These are phyloP conservation scores for Oasisia sp. DNA, from an alignment of 2,888 invertebrate species.

Conservation along the genomic window DNA sequence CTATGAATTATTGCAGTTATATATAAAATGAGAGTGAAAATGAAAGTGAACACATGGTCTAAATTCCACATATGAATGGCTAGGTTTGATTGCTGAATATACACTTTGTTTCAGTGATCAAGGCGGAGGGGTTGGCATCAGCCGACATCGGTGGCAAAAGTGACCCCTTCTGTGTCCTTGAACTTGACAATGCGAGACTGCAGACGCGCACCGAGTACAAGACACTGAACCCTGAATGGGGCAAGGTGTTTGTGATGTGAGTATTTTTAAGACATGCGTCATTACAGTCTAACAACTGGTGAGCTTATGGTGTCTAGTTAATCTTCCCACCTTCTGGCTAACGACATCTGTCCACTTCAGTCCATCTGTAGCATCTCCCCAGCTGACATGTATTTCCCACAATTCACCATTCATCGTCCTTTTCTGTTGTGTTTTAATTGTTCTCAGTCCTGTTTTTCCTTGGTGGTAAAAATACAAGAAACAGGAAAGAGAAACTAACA, in stretches of 20 bases:
- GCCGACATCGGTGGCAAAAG: slow-evolving; percentile 98
- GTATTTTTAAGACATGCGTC: slow-evolving; percentile 61
- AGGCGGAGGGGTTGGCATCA: slow-evolving; percentile 84
- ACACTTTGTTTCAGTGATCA: slow-evolving; percentile 73
- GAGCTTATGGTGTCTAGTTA: neutral
- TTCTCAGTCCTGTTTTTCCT: too few species aligned
- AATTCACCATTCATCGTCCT: too few species aligned
- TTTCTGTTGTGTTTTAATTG: too few species aligned
- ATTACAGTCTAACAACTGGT: neutral
- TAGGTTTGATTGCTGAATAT: neutral
- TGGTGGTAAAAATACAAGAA: too few species aligned
- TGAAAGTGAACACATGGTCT: neutral
- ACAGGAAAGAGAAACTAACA: too few species aligned
- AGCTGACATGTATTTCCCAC: neutral
- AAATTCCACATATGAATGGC: too few species aligned
- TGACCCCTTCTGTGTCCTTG: slow-evolving; percentile 97
- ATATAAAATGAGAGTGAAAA: too few species aligned
- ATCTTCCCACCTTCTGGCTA: neutral
- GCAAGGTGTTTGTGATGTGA: slow-evolving; percentile 98
- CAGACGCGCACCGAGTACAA: slow-evolving; percentile 99
- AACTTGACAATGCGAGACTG: slow-evolving; percentile 90
- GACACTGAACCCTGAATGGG: slow-evolving; percentile 95
- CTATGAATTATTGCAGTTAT: neutral
- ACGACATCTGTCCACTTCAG: too few species aligned
- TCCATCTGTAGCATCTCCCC: neutral